phyloP scores from a whole-genome alignment of 1,140 invertebrate species.

The Ips typographus region DNA sequence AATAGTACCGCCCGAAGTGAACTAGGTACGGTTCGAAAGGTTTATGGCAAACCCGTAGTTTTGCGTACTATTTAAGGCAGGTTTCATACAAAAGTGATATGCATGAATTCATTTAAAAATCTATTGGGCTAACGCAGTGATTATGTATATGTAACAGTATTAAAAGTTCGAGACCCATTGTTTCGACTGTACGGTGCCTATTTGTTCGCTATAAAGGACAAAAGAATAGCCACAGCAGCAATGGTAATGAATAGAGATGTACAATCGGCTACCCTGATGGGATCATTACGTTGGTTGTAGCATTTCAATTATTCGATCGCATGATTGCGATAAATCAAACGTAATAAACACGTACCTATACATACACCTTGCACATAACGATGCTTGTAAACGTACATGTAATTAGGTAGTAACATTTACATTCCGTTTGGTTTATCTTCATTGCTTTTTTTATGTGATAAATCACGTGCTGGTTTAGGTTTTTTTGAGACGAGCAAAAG shows the following conservation, averaged over 20 bases:
- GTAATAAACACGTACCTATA: constrained; percentile 2
- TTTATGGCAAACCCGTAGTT: constrained; percentile 17
- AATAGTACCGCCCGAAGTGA: constrained; percentile 23
- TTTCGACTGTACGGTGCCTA: not conserved
- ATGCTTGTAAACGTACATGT: constrained; percentile 1
- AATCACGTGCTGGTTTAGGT: no score
- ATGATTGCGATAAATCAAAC: constrained; percentile 6
- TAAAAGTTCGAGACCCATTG: not conserved
- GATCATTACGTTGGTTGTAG: not conserved
- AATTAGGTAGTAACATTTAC: constrained; percentile 3
- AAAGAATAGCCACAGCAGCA: not conserved
- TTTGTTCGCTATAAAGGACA: not conserved
- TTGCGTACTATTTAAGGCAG: constrained; percentile 18
- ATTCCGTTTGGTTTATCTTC: not conserved
- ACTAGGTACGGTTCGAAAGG: constrained; percentile 17
- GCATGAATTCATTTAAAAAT: constrained; percentile 22
- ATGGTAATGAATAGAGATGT: not conserved
- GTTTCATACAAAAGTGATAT: constrained; percentile 18
- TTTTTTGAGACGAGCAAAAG: no score
- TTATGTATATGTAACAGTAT: constrained; percentile 6
- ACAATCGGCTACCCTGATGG: not conserved
- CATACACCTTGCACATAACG: constrained; percentile 1
- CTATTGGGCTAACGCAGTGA: constrained; percentile 7
- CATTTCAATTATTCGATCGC: constrained; percentile 2
- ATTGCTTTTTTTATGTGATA: no score